Percentiles rank a stretch among this genome's conserved stretches.
Evolutionary conservation across 92 coral and sea anemone genomes (phyloP).

Genomic region (Blastomussa wellsi): DNA sequence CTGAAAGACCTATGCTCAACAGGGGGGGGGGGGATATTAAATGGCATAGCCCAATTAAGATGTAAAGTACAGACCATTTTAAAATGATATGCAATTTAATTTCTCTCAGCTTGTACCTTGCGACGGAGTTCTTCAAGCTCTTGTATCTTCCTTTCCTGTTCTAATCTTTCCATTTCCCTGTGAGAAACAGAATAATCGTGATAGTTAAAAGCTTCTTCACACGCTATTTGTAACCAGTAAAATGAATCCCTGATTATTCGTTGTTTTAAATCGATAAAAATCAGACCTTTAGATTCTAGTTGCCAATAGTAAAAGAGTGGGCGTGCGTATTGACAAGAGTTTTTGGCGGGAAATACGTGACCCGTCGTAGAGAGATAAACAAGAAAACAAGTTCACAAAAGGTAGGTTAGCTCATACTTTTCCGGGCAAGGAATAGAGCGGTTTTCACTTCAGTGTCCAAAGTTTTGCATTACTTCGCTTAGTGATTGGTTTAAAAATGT

Average conservation of each 20-base stretch:
- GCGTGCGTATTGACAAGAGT: background rate
- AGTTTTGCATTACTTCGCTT: too few species aligned
- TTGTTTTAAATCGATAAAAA: background rate
- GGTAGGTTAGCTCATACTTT: background rate
- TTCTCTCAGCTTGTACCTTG: slow-evolving; percentile 52
- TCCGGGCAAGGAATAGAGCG: background rate
- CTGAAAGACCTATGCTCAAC: too few species aligned
- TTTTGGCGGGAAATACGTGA: background rate
- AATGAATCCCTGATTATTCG: background rate
- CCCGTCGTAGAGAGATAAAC: background rate
- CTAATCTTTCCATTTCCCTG: slow-evolving; percentile 98
- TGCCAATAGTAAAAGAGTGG: background rate
- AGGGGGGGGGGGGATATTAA: too few species aligned
- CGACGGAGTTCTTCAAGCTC: slow-evolving; percentile 89
- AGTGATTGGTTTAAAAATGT: too few species aligned
- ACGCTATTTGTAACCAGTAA: background rate
- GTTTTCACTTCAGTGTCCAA: too few species aligned
- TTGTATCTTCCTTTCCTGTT: slow-evolving; percentile 81
- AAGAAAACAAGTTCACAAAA: background rate
- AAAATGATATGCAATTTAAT: too few species aligned
- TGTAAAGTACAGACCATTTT: too few species aligned
- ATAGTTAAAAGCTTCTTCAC: background rate
- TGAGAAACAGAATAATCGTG: background rate
- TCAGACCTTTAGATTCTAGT: background rate
- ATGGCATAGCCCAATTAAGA: too few species aligned